These are phyloP conservation scores for Cirrhinus mrigala DNA, from an alignment of 2,797 vertebrate species.

Conservation along the genomic window DNA sequence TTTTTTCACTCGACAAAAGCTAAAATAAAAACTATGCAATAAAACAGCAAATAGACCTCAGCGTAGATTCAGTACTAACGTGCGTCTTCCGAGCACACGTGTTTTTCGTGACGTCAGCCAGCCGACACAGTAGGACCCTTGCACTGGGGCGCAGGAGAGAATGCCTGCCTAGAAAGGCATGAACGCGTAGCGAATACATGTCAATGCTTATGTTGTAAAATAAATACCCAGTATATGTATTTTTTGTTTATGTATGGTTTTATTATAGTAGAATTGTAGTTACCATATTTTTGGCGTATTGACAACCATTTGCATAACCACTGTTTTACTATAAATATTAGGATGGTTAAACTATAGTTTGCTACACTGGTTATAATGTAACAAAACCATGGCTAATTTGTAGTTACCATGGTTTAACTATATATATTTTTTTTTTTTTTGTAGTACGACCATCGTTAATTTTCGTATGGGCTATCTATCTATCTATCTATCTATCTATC, in stretches of 20 bases:
- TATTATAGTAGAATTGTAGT: no score
- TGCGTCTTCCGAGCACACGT: conserved; percentile 54
- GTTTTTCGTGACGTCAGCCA: conserved; percentile 51
- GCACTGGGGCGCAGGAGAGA: not conserved
- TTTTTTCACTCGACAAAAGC: not conserved
- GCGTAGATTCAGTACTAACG: not conserved
- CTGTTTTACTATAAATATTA: no score
- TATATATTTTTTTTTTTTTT: no score
- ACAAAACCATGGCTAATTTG: no score
- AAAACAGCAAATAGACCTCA: not conserved
- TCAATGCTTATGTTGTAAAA: not conserved
- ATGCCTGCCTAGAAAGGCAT: conserved; percentile 55
- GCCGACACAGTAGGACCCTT: conserved; percentile 43
- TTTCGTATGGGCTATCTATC: no score
- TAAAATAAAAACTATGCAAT: not conserved
- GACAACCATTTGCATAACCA: no score
- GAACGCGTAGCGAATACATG: no score
- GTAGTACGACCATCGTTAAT: no score
- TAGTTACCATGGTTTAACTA: no score
- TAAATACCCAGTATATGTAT: not conserved
- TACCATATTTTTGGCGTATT: no score
- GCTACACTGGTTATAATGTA: no score
- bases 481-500: not conserved
- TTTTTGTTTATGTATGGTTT: not conserved
- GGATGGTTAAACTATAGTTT: no score